Percentiles rank a stretch among this genome's conserved stretches.
These are phyloP conservation scores for Agonopterix arenella DNA, from an alignment of 2,888 invertebrate species.

Conservation along the genomic window DNA sequence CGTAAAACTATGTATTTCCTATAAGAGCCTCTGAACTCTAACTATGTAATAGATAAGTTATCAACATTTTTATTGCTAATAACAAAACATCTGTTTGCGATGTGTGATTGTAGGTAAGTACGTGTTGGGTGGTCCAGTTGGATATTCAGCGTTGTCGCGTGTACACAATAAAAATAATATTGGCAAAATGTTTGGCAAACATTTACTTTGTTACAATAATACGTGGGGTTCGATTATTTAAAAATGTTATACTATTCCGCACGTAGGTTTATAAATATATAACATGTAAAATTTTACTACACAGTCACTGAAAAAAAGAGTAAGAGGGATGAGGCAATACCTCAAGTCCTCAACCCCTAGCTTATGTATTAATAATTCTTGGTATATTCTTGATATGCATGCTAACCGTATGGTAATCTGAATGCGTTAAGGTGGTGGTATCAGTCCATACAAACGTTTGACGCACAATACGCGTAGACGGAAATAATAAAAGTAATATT, in stretches of 20 bases:
- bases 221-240: constrained; percentile 1
- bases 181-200: constrained; percentile 3
- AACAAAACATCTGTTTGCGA: constrained; percentile 36
- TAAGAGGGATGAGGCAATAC: too few species aligned
- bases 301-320: too few species aligned
- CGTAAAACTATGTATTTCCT: not conserved
- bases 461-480: too few species aligned
- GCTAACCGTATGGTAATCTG: too few species aligned
- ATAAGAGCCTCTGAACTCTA: constrained; percentile 11
- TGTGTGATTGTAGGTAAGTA: constrained; percentile 11
- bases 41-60: constrained; percentile 34
- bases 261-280: too few species aligned
- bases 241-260: not conserved
- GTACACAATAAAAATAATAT: not conserved
- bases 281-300: too few species aligned
- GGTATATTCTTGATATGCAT: too few species aligned
- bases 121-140: constrained; percentile 38
- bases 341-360: too few species aligned
- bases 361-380: too few species aligned
- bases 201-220: constrained; percentile 7
- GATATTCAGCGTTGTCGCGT: constrained; percentile 17
- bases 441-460: too few species aligned
- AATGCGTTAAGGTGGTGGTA: too few species aligned
- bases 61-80: constrained; percentile 42
- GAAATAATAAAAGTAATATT: too few species aligned